A percentile compares a stretch with the other conserved stretches of the same genome.
These are phyloP conservation scores for Colaptes auratus DNA, from an alignment of 2,113 vertebrate genomes.

Conservation along the genomic window DNA sequence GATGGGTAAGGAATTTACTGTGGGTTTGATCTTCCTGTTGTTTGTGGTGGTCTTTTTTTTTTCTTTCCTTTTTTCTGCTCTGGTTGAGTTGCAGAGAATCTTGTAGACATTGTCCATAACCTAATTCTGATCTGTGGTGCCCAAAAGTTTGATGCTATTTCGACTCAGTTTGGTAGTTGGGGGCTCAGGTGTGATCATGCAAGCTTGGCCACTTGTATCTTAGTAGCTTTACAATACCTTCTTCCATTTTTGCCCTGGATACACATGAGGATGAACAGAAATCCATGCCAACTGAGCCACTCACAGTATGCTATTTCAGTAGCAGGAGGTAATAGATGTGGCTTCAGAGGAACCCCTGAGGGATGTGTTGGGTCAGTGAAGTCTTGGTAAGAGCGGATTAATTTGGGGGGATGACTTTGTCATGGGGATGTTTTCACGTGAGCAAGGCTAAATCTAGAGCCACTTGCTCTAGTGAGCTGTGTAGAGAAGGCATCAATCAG, in stretches of 20 bases:
- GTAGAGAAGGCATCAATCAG: conserved; percentile 16
- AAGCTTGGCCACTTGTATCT: neutral
- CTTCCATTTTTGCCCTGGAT: neutral
- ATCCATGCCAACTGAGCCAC: neutral
- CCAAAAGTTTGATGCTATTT: neutral
- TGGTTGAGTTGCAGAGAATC: neutral
- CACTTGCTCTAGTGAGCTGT: conserved; percentile 9
- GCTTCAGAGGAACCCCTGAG: conserved; percentile 18
- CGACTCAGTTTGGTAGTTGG: neutral
- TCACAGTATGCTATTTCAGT: neutral
- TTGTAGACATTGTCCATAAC: neutral
- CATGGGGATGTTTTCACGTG: conserved; percentile 42
- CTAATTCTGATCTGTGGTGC: too few species aligned
- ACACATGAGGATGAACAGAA: neutral
- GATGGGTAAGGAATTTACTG: neutral
- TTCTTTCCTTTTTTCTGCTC: neutral
- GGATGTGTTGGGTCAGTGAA: conserved; percentile 16
- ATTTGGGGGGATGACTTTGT: conserved; percentile 44
- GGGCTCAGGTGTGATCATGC: neutral
- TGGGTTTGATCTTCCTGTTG: neutral
- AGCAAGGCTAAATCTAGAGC: conserved; percentile 42
- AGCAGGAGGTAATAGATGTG: conserved; percentile 18
- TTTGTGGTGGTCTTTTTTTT: too few species aligned
- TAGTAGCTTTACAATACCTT: neutral
- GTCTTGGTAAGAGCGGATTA: neutral